A percentile compares a stretch with the other conserved stretches of the same genome.
These are phyloP conservation scores for Uromys caudimaculatus DNA, from an alignment of 2,797 vertebrate genomes.

Conservation along the genomic window DNA sequence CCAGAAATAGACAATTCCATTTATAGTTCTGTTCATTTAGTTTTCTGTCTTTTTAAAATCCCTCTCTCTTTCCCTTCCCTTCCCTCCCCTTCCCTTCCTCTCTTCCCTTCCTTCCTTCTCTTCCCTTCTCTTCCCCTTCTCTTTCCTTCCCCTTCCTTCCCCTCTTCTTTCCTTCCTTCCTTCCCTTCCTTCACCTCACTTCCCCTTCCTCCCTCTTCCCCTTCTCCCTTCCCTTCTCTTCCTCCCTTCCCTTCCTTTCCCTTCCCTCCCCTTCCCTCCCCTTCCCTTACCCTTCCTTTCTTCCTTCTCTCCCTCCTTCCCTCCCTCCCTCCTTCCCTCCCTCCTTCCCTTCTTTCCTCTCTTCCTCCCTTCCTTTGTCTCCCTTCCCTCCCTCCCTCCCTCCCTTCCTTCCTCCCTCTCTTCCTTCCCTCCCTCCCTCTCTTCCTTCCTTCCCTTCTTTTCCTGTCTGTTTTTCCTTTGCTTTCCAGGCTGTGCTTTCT, in stretches of 20 bases:
- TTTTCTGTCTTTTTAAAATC: background rate
- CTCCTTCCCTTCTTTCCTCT: background rate
- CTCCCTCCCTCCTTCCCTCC: no score
- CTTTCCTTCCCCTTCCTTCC: fast-evolving
- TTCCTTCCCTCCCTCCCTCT: fast-evolving
- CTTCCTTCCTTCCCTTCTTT: no score
- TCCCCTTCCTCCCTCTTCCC: no score
- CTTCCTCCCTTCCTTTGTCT: fast-evolving
- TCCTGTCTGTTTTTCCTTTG: background rate
- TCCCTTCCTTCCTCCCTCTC: fast-evolving
- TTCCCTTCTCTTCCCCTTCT: no score
- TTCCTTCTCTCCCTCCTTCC: no score
- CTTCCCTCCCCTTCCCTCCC: no score
- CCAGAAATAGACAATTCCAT: background rate
- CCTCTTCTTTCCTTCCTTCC: fast-evolving
- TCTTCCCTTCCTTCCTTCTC: fast-evolving
- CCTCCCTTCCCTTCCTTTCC: fast-evolving
- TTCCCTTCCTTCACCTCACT: no score
- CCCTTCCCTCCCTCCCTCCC: fast-evolving
- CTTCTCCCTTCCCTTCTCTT: no score
- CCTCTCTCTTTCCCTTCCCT: no score
- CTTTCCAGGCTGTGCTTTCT: background rate
- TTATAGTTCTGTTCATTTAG: background rate
- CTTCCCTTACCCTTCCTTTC: no score
- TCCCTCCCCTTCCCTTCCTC: fast-evolving